These are phyloP conservation scores for Isotomurus palustris DNA, from an alignment of 2,888 invertebrate species.

Conservation along the genomic window DNA sequence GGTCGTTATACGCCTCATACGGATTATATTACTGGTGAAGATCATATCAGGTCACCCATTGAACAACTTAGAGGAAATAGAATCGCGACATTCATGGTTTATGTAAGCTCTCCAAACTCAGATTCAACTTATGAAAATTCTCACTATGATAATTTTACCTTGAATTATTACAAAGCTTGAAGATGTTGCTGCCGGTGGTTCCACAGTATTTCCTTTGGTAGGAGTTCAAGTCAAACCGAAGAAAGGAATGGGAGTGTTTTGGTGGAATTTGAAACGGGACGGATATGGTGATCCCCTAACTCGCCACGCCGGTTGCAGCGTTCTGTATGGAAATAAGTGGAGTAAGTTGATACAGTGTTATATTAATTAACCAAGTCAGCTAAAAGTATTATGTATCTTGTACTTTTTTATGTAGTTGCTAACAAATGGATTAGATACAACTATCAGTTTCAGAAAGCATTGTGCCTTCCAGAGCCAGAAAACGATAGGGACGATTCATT, in stretches of 20 bases:
- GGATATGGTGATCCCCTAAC: conserved; percentile 46
- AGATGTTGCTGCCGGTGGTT: conserved; percentile 47
- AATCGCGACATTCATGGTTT: conserved; percentile 47
- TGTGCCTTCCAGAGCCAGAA: conserved; percentile 27
- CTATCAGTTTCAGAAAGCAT: conserved; percentile 31
- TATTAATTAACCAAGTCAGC: neutral
- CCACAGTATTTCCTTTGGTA: conserved; percentile 47
- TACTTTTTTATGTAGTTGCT: conserved; percentile 35
- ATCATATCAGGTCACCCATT: conserved; percentile 37
- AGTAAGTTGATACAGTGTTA: conserved; percentile 31
- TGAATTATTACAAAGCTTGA: too few relatives aligned
- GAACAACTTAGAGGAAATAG: conserved; percentile 46
- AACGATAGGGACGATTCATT: conserved; percentile 23
- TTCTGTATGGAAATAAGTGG: conserved; percentile 48
- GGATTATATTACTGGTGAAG: conserved; percentile 44
- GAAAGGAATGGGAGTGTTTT: conserved; percentile 47
- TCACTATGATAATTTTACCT: conserved; percentile 3
- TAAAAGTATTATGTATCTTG: neutral
- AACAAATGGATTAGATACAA: conserved; percentile 47
- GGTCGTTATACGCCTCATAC: conserved; percentile 47
- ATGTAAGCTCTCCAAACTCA: conserved; percentile 42
- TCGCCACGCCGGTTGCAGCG: conserved; percentile 47
- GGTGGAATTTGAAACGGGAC: conserved; percentile 47
- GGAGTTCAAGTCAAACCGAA: conserved; percentile 46
- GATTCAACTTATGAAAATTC: conserved; percentile 1